Conservation (phyloP, 2,113 vertebrate species). For the Aegypius monachus region DNA sequence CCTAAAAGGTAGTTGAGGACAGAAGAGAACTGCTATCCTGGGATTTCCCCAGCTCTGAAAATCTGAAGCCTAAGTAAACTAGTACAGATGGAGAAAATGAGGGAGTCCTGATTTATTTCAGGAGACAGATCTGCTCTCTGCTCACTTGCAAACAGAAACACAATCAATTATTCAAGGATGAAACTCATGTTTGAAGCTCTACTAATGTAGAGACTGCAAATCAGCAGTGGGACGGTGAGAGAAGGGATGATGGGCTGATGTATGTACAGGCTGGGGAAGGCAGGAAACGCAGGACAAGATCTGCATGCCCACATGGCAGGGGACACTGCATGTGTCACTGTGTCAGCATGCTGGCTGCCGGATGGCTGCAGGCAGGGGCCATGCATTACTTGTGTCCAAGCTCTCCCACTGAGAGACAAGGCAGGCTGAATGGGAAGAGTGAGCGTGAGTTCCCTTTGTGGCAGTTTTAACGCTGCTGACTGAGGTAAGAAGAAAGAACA, state of each 20-base stretch:
- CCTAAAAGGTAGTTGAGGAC: neutral
- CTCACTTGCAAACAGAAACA: neutral
- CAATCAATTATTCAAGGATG: slow-evolving; percentile 12
- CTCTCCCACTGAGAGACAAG: neutral
- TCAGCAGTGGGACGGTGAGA: neutral
- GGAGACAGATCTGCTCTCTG: neutral
- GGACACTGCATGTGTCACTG: neutral
- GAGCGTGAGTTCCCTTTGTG: rapidly evolving
- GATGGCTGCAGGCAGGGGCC: neutral
- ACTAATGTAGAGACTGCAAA: neutral
- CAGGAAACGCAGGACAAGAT: neutral
- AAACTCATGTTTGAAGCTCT: neutral
- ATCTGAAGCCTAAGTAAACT: neutral
- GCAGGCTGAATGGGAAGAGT: neutral
- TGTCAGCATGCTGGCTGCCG: neutral
- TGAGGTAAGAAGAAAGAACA: neutral
- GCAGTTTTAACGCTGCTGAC: neutral
- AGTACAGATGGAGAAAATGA: neutral
- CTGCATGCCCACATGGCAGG: neutral
- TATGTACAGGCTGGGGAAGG: neutral
- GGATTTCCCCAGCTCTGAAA: neutral
- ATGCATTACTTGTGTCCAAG: rapidly evolving
- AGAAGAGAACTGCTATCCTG: neutral
- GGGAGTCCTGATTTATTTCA: neutral
- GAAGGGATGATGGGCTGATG: neutral